These are phyloP conservation scores for Pelecanus crispus DNA, from an alignment of 2,113 vertebrate species.

Conservation along the genomic window DNA sequence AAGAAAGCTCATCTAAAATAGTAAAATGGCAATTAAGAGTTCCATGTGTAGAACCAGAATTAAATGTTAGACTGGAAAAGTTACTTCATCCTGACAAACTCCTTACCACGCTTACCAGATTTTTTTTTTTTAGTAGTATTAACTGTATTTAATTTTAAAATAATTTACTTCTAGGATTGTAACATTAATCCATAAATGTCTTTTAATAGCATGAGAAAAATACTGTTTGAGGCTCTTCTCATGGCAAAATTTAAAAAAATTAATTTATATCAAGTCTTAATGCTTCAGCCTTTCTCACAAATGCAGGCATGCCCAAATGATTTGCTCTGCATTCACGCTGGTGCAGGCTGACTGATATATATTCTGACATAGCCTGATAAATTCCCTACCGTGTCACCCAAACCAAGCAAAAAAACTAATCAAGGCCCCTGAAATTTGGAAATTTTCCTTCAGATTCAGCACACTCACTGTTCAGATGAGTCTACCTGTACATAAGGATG, in stretches of 20 bases:
- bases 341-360: background rate
- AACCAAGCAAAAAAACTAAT: background rate
- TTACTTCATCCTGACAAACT: background rate
- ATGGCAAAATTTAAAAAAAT: background rate
- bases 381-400: background rate
- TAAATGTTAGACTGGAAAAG: background rate
- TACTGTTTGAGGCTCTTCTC: background rate
- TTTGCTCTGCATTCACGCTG: background rate
- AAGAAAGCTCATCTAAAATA: background rate
- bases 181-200: background rate
- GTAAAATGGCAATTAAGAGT: background rate
- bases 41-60: background rate
- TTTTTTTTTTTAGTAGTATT: background rate
- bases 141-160: background rate
- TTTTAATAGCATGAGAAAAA: background rate
- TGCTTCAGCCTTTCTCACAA: background rate
- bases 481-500: accelerated
- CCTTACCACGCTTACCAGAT: background rate
- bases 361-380: background rate
- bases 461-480: accelerated
- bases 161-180: background rate
- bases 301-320: background rate
- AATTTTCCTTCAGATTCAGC: background rate
- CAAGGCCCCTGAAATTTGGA: background rate
- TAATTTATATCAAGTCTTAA: background rate